Evolutionary conservation across 2,888 invertebrate genomes (phyloP).

Genomic region (Torymus aiolomorphi): DNA sequence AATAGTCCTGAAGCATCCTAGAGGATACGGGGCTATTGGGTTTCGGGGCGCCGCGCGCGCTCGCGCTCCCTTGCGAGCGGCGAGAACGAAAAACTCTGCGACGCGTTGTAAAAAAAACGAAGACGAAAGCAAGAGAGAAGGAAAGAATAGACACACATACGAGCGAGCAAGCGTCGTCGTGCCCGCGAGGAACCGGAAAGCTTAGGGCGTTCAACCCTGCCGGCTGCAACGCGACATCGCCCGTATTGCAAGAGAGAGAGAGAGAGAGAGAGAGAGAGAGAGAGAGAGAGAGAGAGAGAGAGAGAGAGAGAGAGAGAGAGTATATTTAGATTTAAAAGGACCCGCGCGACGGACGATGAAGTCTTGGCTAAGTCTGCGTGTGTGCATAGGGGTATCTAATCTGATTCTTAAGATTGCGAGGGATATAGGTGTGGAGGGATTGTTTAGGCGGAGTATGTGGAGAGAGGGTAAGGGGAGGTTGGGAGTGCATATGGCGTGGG

Average conservation of each 20-base stretch:
- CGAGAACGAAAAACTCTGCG: not conserved
- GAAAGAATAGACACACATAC: slow-evolving; percentile 41
- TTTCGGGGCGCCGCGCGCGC: slow-evolving; percentile 63
- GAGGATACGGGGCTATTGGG: slow-evolving; percentile 73
- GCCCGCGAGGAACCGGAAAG: slow-evolving; percentile 69
- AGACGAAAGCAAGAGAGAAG: slow-evolving; percentile 56
- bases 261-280: not conserved
- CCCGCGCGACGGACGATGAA: slow-evolving; percentile 28
- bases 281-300: slow-evolving; percentile 3
- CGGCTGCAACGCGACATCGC: slow-evolving; percentile 42
- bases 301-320: not conserved
- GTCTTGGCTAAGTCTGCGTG: not conserved
- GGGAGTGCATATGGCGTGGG: no score
- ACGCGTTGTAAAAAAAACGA: slow-evolving; percentile 9
- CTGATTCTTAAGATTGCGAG: slow-evolving; percentile 60
- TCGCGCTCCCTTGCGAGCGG: no score
- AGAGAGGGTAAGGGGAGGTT: no score
- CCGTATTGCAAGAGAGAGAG: no score
- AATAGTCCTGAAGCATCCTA: slow-evolving; percentile 74
- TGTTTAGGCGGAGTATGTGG: not conserved
- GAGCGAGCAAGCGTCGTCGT: slow-evolving; percentile 59
- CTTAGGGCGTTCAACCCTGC: slow-evolving; percentile 73
- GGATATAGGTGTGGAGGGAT: not conserved
- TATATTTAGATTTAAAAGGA: slow-evolving; percentile 72
- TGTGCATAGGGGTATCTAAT: slow-evolving; percentile 58